Conservation (phyloP, 2,888 invertebrate genomes). For the Thereva nobilitata region DNA sequence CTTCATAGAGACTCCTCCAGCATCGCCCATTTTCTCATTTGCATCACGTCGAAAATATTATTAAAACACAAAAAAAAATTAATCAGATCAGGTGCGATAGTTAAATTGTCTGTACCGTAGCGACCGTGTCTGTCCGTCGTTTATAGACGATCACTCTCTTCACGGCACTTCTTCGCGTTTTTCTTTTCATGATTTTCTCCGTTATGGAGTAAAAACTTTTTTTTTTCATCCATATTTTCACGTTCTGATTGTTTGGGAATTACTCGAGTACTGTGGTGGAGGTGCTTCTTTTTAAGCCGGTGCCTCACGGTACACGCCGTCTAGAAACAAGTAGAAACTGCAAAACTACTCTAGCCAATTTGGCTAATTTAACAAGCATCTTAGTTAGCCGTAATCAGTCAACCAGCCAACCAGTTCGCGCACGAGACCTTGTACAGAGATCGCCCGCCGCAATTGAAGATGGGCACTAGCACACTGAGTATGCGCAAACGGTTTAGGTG, state of each 20-base stretch:
- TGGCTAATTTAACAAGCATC: too few relatives aligned
- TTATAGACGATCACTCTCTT: neutral
- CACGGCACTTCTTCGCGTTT: conserved; percentile 24
- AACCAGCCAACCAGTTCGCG: too few relatives aligned
- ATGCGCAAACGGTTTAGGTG: too few relatives aligned
- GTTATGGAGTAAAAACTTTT: conserved; percentile 14
- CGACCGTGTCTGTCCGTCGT: conserved; percentile 23
- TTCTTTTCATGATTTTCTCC: conserved; percentile 15
- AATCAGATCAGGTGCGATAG: conserved; percentile 13
- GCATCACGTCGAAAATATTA: too few relatives aligned
- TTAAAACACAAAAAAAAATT: neutral
- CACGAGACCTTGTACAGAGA: too few relatives aligned
- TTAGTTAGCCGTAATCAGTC: too few relatives aligned
- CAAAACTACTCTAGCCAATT: too few relatives aligned
- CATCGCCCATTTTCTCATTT: too few relatives aligned
- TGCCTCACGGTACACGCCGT: neutral
- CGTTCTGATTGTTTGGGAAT: conserved; percentile 27
- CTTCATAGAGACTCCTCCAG: too few relatives aligned
- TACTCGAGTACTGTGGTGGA: conserved; percentile 7
- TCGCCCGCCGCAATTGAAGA: too few relatives aligned
- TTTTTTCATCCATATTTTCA: conserved; percentile 23
- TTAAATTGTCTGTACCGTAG: conserved; percentile 3
- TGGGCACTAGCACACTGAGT: too few relatives aligned
- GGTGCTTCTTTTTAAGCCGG: conserved; percentile 11
- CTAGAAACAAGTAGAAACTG: too few relatives aligned